Conservation (phyloP, 2,888 invertebrate genomes). For the Pelosia muscerda region DNA sequence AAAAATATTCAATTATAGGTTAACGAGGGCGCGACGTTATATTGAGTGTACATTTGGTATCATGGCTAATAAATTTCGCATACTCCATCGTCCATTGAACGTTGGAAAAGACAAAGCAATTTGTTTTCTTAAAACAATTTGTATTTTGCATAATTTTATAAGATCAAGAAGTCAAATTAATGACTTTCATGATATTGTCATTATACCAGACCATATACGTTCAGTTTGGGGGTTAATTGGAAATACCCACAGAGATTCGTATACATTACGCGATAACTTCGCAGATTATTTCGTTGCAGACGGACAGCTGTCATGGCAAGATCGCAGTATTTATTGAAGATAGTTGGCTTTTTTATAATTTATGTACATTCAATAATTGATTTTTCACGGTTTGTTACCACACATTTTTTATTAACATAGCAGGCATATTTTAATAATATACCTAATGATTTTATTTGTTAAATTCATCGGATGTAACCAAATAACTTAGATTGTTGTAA, state of each 20-base stretch:
- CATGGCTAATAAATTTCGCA: not conserved
- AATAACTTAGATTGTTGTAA: slow-evolving; percentile 28
- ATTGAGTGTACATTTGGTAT: not conserved
- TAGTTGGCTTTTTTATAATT: slow-evolving; percentile 35
- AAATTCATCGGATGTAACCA: slow-evolving; percentile 30
- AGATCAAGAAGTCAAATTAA: slow-evolving; percentile 30
- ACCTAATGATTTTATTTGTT: slow-evolving; percentile 42
- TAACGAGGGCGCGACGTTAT: slow-evolving; percentile 17
- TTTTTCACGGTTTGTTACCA: slow-evolving; percentile 38
- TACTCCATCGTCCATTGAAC: too few relatives aligned
- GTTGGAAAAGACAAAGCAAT: not conserved
- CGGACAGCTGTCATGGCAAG: slow-evolving; percentile 42
- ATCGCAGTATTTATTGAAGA: slow-evolving; percentile 41
- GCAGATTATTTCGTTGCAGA: slow-evolving; percentile 41
- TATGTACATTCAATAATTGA: slow-evolving; percentile 23
- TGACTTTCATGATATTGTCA: slow-evolving; percentile 27
- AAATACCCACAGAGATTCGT: slow-evolving; percentile 21
- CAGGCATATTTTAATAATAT: slow-evolving; percentile 46
- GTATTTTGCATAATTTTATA: slow-evolving; percentile 14
- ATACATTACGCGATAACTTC: slow-evolving; percentile 38
- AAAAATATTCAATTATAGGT: slow-evolving; percentile 2
- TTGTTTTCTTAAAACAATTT: slow-evolving; percentile 13
- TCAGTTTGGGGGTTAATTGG: slow-evolving; percentile 31
- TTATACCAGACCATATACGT: slow-evolving; percentile 39
- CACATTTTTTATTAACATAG: slow-evolving; percentile 46